Base-by-base conservation (phyloP, 1,140 invertebrate species). In the Macrosteles quadrilineatus region DNA sequence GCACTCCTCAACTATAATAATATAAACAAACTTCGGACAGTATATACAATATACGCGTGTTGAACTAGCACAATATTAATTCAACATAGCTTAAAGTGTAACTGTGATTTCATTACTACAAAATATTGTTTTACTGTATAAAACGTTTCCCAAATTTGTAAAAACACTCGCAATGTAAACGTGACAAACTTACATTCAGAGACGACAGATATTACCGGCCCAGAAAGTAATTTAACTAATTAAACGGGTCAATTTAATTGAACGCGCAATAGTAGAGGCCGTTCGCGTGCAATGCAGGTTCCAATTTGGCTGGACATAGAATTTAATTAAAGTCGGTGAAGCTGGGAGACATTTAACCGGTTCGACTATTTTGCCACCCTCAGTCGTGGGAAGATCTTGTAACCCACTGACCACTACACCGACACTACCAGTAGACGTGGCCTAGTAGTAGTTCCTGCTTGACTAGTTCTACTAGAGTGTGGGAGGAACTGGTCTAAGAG, bases 191-290 rank as follows among this genome's bases (percentile, higher is more conserved):
- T 36, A 36, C 4, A 36, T 36, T 36, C 32, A 36, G 32, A 36
- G 32, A 36, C 32, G 47, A 50, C 47, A 50, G 47, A 50, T 50
- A 50, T 50, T 50, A 50, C 14, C 6, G n/a, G n/a, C 47, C 55
- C 55, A 23, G 25, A 6, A 59, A 59, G 55, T 59, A 59, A 59
- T 59, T 59, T 27, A 59, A 59, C 23, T 59, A 59, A 59, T 59
- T 59, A 59, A 59, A 59, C 55, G n/a, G 4, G 47, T 50, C 47
- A 50, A 50, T 50, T 50, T 50, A 50, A 50, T 59, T 59, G 55
- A 30, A 59, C 55, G 55, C 25, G 55, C 55, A 27, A 30, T 29
- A 50, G 47, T 50, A 50, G 47, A 50, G 47, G 47, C 14, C 21
- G 47, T 50, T 50, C 47, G 47, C 47, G 47, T n/a, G 36, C 36